These are phyloP conservation scores for Ifrita kowaldi DNA, from an alignment of 2,113 vertebrate genomes.

Conservation along the genomic window DNA sequence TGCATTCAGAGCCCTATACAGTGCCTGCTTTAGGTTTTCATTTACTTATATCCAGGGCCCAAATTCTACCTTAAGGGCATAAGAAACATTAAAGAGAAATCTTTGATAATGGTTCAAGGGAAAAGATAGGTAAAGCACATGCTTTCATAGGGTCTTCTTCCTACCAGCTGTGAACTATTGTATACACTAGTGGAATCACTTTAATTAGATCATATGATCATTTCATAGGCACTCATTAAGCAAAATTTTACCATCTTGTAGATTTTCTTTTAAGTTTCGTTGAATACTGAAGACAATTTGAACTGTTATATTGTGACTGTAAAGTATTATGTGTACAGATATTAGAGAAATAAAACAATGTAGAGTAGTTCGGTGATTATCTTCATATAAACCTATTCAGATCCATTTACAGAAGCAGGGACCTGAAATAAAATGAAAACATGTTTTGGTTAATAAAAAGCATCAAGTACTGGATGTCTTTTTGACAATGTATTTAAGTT, in stretches of 20 bases:
- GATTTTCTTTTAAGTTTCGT: background rate
- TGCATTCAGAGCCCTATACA: background rate
- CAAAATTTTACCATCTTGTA: background rate
- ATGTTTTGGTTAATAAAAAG: background rate
- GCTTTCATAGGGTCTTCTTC: background rate
- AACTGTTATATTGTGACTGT: background rate
- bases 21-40: background rate
- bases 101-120: background rate
- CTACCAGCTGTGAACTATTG: background rate
- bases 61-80: background rate
- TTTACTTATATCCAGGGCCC: rapidly evolving
- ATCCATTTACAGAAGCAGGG: background rate
- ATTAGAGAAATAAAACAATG: background rate
- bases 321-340: background rate
- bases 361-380: background rate
- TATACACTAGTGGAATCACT: rapidly evolving
- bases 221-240: background rate
- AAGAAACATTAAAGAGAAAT: background rate
- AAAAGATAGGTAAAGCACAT: background rate
- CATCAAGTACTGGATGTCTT: background rate
- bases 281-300: background rate
- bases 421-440: background rate
- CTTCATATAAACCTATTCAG: background rate
- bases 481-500: background rate
- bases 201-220: background rate